phyloP scores from a whole-genome alignment of 2,888 invertebrate genomes.

The Trachelus troglodyta region DNA sequence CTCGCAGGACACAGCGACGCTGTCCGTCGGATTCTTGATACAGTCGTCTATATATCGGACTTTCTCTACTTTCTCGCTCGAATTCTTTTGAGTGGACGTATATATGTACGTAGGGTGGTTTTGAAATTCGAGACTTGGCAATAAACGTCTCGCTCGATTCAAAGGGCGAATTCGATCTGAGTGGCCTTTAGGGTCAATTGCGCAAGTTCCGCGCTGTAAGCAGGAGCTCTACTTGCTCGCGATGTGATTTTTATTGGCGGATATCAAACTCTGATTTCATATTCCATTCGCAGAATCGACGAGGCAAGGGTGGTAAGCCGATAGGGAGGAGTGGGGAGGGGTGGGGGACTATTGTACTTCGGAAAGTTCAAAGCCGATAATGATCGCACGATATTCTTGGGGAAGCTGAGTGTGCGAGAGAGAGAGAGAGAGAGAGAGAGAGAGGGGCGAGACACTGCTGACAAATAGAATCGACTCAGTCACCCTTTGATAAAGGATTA shows the following conservation, averaged over 20 bases:
- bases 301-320: background rate
- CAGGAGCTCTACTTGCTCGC: background rate
- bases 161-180: background rate
- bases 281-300: slow-evolving; percentile 14
- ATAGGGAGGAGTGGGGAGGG: background rate
- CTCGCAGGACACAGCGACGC: background rate
- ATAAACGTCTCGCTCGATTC: background rate
- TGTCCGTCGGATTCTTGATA: background rate
- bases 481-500: slow-evolving; percentile 44
- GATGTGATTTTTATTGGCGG: slow-evolving; percentile 28
- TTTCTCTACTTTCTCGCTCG: background rate
- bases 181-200: background rate
- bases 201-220: background rate
- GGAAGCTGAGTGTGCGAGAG: slow-evolving; percentile 19
- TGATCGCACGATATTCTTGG: slow-evolving; percentile 37
- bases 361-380: slow-evolving; percentile 28
- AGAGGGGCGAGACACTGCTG: slow-evolving; percentile 25
- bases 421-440: background rate
- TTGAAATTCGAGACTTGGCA: background rate
- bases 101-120: background rate
- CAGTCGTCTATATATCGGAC: background rate
- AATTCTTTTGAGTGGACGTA: background rate
- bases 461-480: slow-evolving; percentile 43
- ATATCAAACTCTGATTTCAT: slow-evolving; percentile 26
- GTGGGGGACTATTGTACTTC: slow-evolving; percentile 12